Evolutionary conservation across 1,140 invertebrate species (phyloP), one percentile per base, ranked within the genome.

Genomic region (Nephila pilipes): DNA sequence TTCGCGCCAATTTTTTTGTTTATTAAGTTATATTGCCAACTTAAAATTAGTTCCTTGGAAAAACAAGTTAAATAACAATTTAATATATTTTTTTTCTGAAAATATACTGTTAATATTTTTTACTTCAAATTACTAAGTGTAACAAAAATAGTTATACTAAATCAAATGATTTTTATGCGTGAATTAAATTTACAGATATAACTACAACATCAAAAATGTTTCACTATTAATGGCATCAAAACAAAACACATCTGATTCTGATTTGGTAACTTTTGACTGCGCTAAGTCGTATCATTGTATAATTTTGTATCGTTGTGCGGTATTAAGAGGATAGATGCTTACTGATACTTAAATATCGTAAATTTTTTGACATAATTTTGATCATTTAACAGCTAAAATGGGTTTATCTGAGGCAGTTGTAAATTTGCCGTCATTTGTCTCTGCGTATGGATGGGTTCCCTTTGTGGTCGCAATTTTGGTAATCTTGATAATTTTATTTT

Each of bases 371-470:
- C 46, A 46, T 10, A 46, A 46, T 10, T n/a, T n/a, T 46, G 38
- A 46, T 46, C 6, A 46, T 46, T 46, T 10, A 46, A 46, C 2
- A 65, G 10, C 25, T 65, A 12, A 60, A 38, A 91, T 91, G 75
- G n/a, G 83, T 83, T 54, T 91, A 55, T 83, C 46, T 18, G 60
- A 69, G 36, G 81, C 65, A 65, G 4, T 69, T 16, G 22, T 69
- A 18, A 75, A 85, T 55, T 92, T 92, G 32, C 90, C 90, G 22
- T 55, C 90, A 1, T 69, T 46, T 29, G 90, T 92, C 5, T 38
- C 90, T 54, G 90, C 81, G 0, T 85, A 92, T 54, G 90, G 90
- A 85, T 92, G 90, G 90, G 25, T 92, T 14, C 90, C 90, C 12
- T 92, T 92, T 92, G 81, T 75, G 22, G 80, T 85, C 25, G 60